These are phyloP conservation scores for Melipona beecheii DNA, from an alignment of 2,888 invertebrate genomes.

Conservation along the genomic window DNA sequence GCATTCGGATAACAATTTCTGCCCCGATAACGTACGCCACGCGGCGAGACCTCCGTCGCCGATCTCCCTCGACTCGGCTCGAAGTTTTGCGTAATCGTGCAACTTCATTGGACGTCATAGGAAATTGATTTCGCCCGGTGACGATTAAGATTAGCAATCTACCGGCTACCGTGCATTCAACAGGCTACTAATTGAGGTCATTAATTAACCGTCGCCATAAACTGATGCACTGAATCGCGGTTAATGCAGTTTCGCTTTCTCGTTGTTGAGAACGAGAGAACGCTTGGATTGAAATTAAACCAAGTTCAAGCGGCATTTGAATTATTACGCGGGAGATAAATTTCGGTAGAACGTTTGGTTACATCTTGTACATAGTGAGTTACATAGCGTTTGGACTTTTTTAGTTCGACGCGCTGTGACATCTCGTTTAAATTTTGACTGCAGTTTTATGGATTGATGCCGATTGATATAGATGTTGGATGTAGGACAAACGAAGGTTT, in stretches of 20 bases:
- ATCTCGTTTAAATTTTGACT: too few species aligned
- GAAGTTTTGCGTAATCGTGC: slow-evolving; percentile 18
- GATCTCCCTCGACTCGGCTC: too few species aligned
- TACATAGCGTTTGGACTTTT: too few species aligned
- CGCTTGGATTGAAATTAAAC: too few species aligned
- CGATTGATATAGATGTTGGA: too few species aligned
- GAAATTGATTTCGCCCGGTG: slow-evolving; percentile 23
- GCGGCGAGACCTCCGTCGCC: too few species aligned
- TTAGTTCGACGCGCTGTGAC: too few species aligned
- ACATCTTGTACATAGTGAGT: too few species aligned
- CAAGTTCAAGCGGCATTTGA: too few species aligned
- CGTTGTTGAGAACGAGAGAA: not conserved
- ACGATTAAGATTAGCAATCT: slow-evolving; percentile 5
- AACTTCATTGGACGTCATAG: not conserved
- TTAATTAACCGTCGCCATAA: slow-evolving; percentile 7
- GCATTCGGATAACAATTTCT: slow-evolving; percentile 53
- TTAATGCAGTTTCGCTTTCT: not conserved
- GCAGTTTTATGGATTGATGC: too few species aligned
- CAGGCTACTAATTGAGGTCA: slow-evolving; percentile 15
- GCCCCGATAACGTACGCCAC: slow-evolving; percentile 15
- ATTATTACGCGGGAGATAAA: not conserved
- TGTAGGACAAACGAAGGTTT: too few species aligned
- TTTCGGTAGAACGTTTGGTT: not conserved
- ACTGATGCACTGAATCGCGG: not conserved
- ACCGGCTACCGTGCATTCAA: not conserved